A percentile compares a stretch with the other conserved stretches of the same genome.
Evolutionary conservation across 2,888 invertebrate genomes (phyloP).

Genomic region (Catocala nupta): DNA sequence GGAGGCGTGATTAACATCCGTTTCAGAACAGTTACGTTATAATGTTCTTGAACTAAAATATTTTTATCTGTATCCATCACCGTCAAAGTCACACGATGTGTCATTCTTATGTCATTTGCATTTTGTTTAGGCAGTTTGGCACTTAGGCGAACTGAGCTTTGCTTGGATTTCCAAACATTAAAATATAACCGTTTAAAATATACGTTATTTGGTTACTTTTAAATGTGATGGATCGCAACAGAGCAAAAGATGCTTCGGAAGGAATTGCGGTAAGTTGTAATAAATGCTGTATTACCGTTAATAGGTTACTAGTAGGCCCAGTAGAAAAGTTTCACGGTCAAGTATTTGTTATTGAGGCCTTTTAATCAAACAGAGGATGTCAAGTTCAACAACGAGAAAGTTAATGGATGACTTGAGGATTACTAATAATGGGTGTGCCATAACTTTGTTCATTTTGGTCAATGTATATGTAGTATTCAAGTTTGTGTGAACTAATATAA

Average conservation of each 20-base stretch:
- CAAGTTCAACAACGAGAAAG: slow-evolving; percentile 6
- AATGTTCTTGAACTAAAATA: slow-evolving; percentile 8
- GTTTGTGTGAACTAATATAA: too few species aligned
- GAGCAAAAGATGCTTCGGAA: slow-evolving; percentile 81
- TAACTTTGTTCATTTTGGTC: background rate
- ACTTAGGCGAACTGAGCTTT: slow-evolving; percentile 4
- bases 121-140: slow-evolving; percentile 38
- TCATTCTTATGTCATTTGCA: slow-evolving; percentile 36
- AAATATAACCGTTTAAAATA: slow-evolving; percentile 13
- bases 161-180: slow-evolving; percentile 15
- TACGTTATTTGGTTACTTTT: slow-evolving; percentile 18
- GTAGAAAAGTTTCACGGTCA: slow-evolving; percentile 25
- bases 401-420: background rate
- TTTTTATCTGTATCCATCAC: slow-evolving; percentile 9
- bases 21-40: background rate
- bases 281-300: background rate
- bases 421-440: background rate
- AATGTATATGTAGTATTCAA: too few species aligned
- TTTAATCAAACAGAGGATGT: background rate
- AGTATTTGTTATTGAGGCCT: slow-evolving; percentile 18
- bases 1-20: too few species aligned
- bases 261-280: slow-evolving; percentile 78
- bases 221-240: slow-evolving; percentile 70
- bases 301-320: background rate
- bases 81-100: slow-evolving; percentile 24